Percentiles rank a stretch among this genome's conserved stretches.
phyloP scores from a whole-genome alignment of 2,113 vertebrate genomes.

The Eupsittula cactorum region DNA sequence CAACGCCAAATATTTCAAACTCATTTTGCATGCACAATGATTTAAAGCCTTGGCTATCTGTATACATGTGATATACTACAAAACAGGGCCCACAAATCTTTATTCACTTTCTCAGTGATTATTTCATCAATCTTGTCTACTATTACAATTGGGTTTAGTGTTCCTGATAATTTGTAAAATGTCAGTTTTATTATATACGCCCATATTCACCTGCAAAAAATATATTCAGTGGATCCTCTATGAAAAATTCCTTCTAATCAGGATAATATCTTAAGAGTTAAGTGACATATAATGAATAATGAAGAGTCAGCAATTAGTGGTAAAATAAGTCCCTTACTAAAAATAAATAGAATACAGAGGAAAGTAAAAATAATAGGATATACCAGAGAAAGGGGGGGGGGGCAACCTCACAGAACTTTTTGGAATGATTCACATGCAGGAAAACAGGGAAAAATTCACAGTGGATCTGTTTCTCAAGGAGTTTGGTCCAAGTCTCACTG shows the following conservation, averaged over 20 bases:
- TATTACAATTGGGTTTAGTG: background rate
- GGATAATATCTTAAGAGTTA: background rate
- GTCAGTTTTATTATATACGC: background rate
- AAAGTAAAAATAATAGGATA: background rate
- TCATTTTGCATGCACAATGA: conserved; percentile 16
- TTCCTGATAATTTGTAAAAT: background rate
- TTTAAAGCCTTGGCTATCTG: background rate
- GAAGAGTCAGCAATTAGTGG: background rate
- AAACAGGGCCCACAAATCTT: background rate
- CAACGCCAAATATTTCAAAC: conserved; percentile 22
- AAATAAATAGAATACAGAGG: background rate
- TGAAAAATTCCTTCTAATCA: background rate
- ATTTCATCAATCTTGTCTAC: background rate
- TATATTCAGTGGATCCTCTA: background rate
- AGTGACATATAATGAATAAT: background rate
- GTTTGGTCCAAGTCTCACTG: conserved; percentile 4
- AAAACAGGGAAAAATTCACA: conserved; percentile 11
- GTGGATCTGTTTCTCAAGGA: background rate
- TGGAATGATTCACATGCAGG: background rate
- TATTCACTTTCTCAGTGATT: background rate
- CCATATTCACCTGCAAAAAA: background rate
- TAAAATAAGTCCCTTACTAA: background rate
- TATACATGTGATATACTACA: background rate
- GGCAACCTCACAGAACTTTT: background rate
- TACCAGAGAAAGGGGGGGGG: background rate